phyloP scores from a whole-genome alignment of 2,113 vertebrate species.

The Empidonax traillii region DNA sequence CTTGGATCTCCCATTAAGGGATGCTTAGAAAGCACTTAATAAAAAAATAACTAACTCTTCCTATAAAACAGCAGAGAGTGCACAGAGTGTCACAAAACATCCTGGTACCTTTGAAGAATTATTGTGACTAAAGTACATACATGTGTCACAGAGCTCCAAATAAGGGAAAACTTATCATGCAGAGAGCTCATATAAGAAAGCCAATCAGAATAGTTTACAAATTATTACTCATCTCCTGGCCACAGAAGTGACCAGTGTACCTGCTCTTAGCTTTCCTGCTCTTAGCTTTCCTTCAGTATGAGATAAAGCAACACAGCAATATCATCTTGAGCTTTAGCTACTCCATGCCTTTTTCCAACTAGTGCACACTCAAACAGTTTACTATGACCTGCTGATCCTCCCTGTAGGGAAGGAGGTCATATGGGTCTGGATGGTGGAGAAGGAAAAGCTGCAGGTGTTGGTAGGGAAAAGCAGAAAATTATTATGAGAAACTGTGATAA shows the following conservation, averaged over 20 bases:
- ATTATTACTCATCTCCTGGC: background rate
- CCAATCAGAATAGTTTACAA: background rate
- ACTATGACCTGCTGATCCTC: background rate
- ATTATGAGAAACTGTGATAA: background rate
- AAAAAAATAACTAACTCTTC: background rate
- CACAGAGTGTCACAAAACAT: background rate
- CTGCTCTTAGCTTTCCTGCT: background rate
- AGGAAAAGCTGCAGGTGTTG: background rate
- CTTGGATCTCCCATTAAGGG: background rate
- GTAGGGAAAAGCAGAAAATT: background rate
- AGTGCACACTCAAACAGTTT: background rate
- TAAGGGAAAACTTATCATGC: background rate
- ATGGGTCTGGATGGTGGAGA: background rate
- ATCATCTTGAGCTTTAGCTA: background rate
- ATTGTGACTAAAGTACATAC: background rate
- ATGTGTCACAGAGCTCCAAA: background rate
- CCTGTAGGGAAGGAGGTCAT: background rate
- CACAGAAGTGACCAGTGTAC: background rate
- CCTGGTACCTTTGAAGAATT: background rate
- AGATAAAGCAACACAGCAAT: background rate
- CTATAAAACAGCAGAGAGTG: background rate
- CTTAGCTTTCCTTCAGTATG: background rate
- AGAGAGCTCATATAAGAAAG: background rate
- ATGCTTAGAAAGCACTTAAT: background rate
- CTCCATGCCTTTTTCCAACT: background rate